Percentiles rank a stretch among this genome's conserved stretches.
Evolutionary conservation across 2,888 invertebrate genomes (phyloP).

Genomic region (Eucera pruinosa): DNA sequence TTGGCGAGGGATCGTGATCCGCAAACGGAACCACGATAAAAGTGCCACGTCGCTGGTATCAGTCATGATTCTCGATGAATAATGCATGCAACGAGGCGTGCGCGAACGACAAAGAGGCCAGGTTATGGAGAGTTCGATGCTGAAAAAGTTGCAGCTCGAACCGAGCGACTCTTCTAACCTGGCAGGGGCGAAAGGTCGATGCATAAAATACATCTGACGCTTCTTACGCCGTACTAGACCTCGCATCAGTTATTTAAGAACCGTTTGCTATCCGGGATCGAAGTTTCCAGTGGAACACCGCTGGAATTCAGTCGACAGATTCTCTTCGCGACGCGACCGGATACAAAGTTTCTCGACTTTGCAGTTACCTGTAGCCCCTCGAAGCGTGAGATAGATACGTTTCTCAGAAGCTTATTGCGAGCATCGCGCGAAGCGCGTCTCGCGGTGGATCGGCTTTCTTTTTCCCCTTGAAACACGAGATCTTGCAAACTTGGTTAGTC

Average conservation of each 20-base stretch:
- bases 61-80: conserved; percentile 81
- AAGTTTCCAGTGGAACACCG: neutral
- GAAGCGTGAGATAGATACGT: no score
- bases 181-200: conserved; percentile 27
- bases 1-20: conserved; percentile 70
- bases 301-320: neutral
- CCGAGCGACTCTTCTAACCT: neutral
- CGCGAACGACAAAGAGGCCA: conserved; percentile 13
- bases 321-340: neutral
- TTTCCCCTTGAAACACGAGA: neutral
- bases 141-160: conserved; percentile 39
- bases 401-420: neutral
- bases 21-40: conserved; percentile 71
- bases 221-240: conserved; percentile 48
- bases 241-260: conserved; percentile 51
- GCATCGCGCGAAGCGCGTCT: neutral
- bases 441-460: neutral
- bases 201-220: conserved; percentile 65
- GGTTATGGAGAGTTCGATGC: conserved; percentile 38
- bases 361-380: no score
- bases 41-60: conserved; percentile 80
- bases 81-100: conserved; percentile 75
- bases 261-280: conserved; percentile 10
- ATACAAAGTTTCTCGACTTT: conserved; percentile 7
- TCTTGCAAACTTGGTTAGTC: neutral